Base-by-base conservation (phyloP, 2,113 vertebrate genomes). In the Dipodomys stephensi region DNA sequence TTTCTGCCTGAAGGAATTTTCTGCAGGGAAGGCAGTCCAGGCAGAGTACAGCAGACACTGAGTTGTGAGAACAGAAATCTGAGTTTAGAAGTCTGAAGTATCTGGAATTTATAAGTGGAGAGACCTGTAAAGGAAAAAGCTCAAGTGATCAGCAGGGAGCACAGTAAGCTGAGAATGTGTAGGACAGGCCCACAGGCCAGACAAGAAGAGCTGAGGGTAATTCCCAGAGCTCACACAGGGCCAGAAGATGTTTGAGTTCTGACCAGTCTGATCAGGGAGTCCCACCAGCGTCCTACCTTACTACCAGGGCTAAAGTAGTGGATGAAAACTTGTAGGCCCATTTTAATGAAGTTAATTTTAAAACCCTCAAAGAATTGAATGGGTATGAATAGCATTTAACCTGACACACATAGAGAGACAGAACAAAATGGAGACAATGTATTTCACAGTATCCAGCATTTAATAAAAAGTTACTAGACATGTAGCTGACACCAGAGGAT, bases 201-300 rank as follows among this genome's bases (percentile, higher is more conserved):
- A 35, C 23, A 32, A 18, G 67, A 76, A 69, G 62, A 19, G 39
- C 4, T 65, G 12, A 62, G 28, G 20, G 44, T 60, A 46, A 28
- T 79, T 62, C 19, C 23, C 46, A 68, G 69, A 57, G n/a, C 49
- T 88, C 64, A 35, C 3, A 13, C 23, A 71, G 18, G 39, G 2
- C 67, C 18, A n/a, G 71, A 35, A 88, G 92, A 71, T 44, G 20
- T 39, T 27, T 30, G 83, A 79, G 67, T 92, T 83, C 71, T 90
- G n/a, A 83, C 7, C 39, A 82, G 11, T 57, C 27, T n/a, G 69
- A 82, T 16, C 64, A 23, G 39, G 82, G n/a, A 68, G 46, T 80
- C 32, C 4, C 16, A 0, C 25, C 64, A 71, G 25, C 8, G 27
- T 69, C 27, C 27, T 4, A 18, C 11, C 27, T 93, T 77, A 62